Percentiles rank a stretch among this genome's conserved stretches.
These are phyloP conservation scores for Cetonia aurata DNA, from an alignment of 2,888 invertebrate genomes.

Conservation along the genomic window DNA sequence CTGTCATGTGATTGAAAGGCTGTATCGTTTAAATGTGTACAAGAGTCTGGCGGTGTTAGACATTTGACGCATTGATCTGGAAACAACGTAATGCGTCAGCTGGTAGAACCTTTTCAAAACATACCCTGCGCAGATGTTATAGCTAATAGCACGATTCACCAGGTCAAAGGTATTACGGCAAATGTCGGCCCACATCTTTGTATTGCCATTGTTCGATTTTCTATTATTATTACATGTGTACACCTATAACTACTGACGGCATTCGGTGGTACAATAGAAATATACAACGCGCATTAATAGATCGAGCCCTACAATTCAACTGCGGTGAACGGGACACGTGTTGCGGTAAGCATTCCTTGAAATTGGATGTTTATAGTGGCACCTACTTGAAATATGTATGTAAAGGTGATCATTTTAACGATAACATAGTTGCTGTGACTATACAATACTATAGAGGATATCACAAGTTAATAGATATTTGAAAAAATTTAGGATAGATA, in stretches of 20 bases:
- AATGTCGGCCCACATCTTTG: constrained; percentile 1
- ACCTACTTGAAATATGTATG: too few relatives aligned
- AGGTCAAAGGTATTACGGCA: not conserved
- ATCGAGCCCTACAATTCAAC: not conserved
- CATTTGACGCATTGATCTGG: too few relatives aligned
- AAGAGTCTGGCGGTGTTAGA: too few relatives aligned
- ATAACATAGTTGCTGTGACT: too few relatives aligned
- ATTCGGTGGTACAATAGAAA: not conserved
- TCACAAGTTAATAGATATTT: too few relatives aligned
- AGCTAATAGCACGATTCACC: not conserved
- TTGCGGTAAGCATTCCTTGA: not conserved
- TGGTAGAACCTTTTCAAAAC: constrained; percentile 18
- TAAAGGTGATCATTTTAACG: too few relatives aligned
- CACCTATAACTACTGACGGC: not conserved
- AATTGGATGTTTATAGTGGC: too few relatives aligned
- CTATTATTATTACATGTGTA: constrained; percentile 1
- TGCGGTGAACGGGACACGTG: not conserved
- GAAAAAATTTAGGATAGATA: too few relatives aligned
- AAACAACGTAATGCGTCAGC: constrained; percentile 1
- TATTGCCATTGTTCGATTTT: constrained; percentile 9
- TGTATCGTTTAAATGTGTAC: too few relatives aligned
- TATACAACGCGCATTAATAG: not conserved
- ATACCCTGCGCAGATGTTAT: constrained; percentile 19
- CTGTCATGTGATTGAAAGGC: too few relatives aligned
- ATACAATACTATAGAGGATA: too few relatives aligned